Conservation (phyloP, 2,888 invertebrate species). For the Tenthredo mesomela region DNA sequence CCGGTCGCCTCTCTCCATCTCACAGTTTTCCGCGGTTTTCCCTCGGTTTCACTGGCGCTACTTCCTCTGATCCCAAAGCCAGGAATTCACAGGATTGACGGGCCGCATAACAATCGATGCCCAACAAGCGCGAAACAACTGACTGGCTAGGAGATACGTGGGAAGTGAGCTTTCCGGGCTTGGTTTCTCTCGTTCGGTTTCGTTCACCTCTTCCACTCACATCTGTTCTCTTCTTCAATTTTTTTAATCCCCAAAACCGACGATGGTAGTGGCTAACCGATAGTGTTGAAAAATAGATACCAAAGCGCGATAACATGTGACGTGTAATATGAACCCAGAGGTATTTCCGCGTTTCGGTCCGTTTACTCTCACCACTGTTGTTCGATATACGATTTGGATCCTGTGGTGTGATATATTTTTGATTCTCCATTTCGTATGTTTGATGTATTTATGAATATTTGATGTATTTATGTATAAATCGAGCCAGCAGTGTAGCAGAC, state of each 20-base stretch:
- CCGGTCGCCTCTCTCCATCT: not conserved
- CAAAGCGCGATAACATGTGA: conserved; percentile 22
- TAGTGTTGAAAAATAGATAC: conserved; percentile 26
- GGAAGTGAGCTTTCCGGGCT: conserved; percentile 17
- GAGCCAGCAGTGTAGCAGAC: not conserved
- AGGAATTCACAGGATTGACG: conserved; percentile 48
- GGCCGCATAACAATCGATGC: conserved; percentile 52
- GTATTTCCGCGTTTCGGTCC: conserved; percentile 30
- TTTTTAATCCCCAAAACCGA: not conserved
- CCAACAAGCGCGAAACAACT: conserved; percentile 50
- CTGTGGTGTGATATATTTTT: conserved; percentile 30
- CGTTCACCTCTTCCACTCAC: not conserved
- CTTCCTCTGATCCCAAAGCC: conserved; percentile 41
- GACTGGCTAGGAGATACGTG: conserved; percentile 43
- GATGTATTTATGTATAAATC: conserved; percentile 10
- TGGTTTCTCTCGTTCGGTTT: conserved; percentile 12
- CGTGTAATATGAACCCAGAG: conserved; percentile 44
- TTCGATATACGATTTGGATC: conserved; percentile 15
- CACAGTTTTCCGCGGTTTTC: conserved; percentile 13
- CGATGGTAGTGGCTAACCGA: conserved; percentile 23
- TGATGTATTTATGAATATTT: conserved; percentile 16
- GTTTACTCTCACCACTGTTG: conserved; percentile 12
- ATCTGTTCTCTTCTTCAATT: not conserved
- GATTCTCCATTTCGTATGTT: conserved; percentile 9
- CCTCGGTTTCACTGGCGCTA: conserved; percentile 40